Conservation (phyloP, 2,888 invertebrate genomes). For the Athetis lepigone region DNA sequence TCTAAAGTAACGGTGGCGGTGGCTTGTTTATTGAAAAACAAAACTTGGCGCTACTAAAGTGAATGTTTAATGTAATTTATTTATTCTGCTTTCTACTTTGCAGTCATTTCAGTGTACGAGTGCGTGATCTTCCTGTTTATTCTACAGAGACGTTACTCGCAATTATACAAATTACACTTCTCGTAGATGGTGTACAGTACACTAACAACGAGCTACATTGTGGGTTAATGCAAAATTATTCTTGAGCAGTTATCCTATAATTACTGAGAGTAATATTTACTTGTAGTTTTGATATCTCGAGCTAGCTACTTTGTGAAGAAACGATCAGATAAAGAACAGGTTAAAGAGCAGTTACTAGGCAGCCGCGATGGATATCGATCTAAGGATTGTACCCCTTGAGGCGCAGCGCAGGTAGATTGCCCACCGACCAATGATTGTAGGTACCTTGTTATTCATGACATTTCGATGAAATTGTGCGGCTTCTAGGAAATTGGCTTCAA, state of each 20-base stretch:
- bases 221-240: slow-evolving; percentile 39
- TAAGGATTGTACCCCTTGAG: slow-evolving; percentile 44
- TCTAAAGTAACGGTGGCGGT: slow-evolving; percentile 65
- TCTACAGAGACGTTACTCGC: slow-evolving; percentile 35
- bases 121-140: slow-evolving; percentile 36
- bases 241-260: slow-evolving; percentile 36
- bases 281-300: slow-evolving; percentile 38
- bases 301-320: slow-evolving; percentile 53
- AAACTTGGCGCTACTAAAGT: slow-evolving; percentile 61
- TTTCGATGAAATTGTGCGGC: slow-evolving; percentile 45
- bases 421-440: slow-evolving; percentile 23
- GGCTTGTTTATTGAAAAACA: slow-evolving; percentile 69
- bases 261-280: slow-evolving; percentile 39
- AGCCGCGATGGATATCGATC: slow-evolving; percentile 66
- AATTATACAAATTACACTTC: slow-evolving; percentile 50
- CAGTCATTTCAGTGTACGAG: slow-evolving; percentile 44
- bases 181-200: slow-evolving; percentile 37
- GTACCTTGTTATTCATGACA: slow-evolving; percentile 43
- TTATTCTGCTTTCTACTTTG: slow-evolving; percentile 52
- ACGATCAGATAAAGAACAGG: slow-evolving; percentile 67
- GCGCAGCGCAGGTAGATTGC: slow-evolving; percentile 51
- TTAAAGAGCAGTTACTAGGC: slow-evolving; percentile 62
- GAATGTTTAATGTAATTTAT: slow-evolving; percentile 61
- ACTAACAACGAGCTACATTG: slow-evolving; percentile 32
- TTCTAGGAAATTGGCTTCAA: slow-evolving; percentile 36